Percentiles rank a stretch among this genome's conserved stretches.
Evolutionary conservation across 2,113 vertebrate genomes (phyloP).

Genomic region (Sus scrofa): DNA sequence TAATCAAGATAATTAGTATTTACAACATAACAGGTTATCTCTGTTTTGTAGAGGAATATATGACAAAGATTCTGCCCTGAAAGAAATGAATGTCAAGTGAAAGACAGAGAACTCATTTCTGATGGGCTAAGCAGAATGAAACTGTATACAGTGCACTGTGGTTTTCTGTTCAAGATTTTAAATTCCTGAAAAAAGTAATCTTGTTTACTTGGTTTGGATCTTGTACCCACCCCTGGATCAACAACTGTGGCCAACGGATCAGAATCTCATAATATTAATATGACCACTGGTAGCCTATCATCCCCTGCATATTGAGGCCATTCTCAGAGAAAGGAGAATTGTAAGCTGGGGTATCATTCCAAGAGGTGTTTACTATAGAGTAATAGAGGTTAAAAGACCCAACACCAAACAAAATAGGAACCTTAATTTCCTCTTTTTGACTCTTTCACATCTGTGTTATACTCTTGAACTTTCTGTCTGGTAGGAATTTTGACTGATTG

Average conservation of each 20-base stretch:
- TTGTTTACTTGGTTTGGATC: background rate
- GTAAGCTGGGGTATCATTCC: background rate
- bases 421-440: background rate
- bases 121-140: background rate
- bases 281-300: background rate
- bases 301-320: background rate
- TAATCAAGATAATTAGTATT: slow-evolving; percentile 12
- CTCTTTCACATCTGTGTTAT: background rate
- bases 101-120: background rate
- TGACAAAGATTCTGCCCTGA: background rate
- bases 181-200: background rate
- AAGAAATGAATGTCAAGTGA: background rate
- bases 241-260: background rate
- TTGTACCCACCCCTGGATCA: background rate
- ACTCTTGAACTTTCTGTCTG: background rate
- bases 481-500: background rate
- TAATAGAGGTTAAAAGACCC: background rate
- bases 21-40: background rate
- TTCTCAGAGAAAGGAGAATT: slow-evolving; percentile 1
- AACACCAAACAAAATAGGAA: slow-evolving; percentile 16
- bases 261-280: background rate
- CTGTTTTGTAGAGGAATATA: background rate
- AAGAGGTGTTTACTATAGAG: background rate
- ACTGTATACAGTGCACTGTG: background rate
- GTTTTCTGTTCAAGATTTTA: background rate